These are phyloP conservation scores for Anthopleura sola DNA, from an alignment of 64 coral and sea anemone species.

Conservation along the genomic window DNA sequence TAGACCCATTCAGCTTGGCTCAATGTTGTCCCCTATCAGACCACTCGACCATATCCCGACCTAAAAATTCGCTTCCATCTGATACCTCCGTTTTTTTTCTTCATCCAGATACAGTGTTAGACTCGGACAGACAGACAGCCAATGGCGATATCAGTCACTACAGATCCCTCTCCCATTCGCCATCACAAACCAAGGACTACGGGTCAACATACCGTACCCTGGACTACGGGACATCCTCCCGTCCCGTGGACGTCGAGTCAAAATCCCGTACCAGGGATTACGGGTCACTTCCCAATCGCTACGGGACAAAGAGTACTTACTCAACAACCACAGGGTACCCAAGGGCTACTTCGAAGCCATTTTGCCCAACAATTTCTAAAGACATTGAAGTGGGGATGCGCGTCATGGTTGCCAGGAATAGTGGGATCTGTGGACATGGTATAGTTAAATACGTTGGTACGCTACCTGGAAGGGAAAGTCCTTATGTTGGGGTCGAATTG, in stretches of 20 bases:
- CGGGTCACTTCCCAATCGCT: not conserved
- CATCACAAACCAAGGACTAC: not conserved
- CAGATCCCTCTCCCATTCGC: not conserved
- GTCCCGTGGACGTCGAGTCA: not conserved
- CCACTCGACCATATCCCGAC: too few species aligned
- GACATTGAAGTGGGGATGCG: conserved; percentile 71
- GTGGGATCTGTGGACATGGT: conserved; percentile 62
- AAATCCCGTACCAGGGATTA: not conserved
- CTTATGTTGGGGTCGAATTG: conserved; percentile 79
- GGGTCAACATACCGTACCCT: not conserved
- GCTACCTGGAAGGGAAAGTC: conserved; percentile 37
- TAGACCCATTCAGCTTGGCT: too few species aligned
- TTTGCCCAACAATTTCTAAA: conserved; percentile 15
- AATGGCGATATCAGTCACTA: not conserved
- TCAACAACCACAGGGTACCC: not conserved
- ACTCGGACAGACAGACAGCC: not conserved
- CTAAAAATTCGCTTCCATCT: not conserved
- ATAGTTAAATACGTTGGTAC: conserved; percentile 62
- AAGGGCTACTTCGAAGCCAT: conserved; percentile 26
- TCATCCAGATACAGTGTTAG: not conserved
- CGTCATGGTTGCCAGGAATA: conserved; percentile 60
- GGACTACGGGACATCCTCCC: not conserved
- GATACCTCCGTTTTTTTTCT: not conserved
- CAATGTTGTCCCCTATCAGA: too few species aligned
- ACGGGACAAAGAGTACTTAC: too few species aligned